Evolutionary conservation across 2,888 invertebrate species (phyloP).

Genomic region (Drosophila subsilvestris): DNA sequence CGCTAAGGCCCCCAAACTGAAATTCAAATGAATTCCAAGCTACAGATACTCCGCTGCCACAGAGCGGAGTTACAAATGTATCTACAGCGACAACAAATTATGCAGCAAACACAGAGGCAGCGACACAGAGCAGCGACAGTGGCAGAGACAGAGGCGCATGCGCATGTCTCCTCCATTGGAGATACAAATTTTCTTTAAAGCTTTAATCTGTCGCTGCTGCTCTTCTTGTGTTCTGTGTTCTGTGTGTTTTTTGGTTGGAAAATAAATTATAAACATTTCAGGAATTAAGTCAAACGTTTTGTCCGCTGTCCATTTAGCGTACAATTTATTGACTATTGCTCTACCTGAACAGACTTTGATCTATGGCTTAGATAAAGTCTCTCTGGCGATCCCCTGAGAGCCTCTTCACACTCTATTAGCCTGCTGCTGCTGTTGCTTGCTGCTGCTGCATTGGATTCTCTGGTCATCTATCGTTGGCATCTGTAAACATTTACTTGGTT

Average conservation of each 20-base stretch:
- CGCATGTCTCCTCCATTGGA: neutral
- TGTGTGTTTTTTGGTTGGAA: conserved; percentile 40
- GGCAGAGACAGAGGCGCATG: too few species aligned
- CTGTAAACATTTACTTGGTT: conserved; percentile 66
- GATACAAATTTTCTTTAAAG: conserved; percentile 34
- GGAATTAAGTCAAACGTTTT: conserved; percentile 73
- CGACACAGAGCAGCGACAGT: too few species aligned
- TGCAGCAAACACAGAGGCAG: conserved; percentile 53
- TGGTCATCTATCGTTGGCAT: conserved; percentile 47
- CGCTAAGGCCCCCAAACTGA: conserved; percentile 31
- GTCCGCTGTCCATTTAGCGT: conserved; percentile 65
- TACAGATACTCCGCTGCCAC: conserved; percentile 34
- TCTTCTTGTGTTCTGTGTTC: conserved; percentile 20
- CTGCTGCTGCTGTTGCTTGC: neutral
- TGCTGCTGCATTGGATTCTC: conserved; percentile 26
- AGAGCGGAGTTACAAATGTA: conserved; percentile 69
- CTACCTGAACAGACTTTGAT: conserved; percentile 59
- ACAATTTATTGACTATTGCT: conserved; percentile 69
- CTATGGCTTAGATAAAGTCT: conserved; percentile 23
- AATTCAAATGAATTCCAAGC: conserved; percentile 71
- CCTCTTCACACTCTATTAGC: conserved; percentile 80
- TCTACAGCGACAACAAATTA: conserved; percentile 78
- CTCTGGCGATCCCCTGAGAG: conserved; percentile 18
- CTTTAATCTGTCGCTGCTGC: conserved; percentile 31
- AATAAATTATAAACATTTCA: conserved; percentile 78